Base-by-base conservation (phyloP, 37 sponge, comb jelly and placozoan species). In the Amphimedon queenslandica region DNA sequence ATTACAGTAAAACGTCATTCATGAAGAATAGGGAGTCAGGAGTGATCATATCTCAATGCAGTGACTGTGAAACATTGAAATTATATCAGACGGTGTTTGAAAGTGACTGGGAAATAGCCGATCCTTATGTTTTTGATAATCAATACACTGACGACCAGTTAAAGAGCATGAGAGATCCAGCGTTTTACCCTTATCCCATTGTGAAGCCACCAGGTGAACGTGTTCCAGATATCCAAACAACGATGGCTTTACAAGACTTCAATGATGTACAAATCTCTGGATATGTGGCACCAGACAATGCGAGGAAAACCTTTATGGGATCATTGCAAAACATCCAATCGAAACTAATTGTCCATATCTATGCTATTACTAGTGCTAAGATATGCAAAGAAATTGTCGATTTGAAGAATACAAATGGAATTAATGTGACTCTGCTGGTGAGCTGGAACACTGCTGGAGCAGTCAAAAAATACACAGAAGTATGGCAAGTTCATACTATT, bases 1-100 rank as follows among this genome's bases (percentile, higher is more conserved):
- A 92, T 85, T 92, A 79, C 77, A 87, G 86, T 40, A 36, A 84
- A 18, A 92, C 93, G 13, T 87, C 93, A 0, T 92, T 92, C 76
- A 76, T 57, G 39, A 70, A 67, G 84, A 92, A 92, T 71, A 72
- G 93, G 28, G 93, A 92, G 60, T 88, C 93, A 20, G 93, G 93
- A 25, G 88, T 92, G 40, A 73, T 92, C 21, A 3, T 92, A 31
- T 72, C 66, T 34, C 70, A 69, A 32, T 80, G 79, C 23, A 42
- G 63, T 41, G n/a, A n/a, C n/a, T 81, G 75, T 51, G 40, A 65
- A 23, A 77, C 73, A 6, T 41, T 73, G 8, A 35, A 37, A 34
- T 79, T 87, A 43, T 90, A 85, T 77, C 42, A 73, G 31, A 25
- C 39, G 0, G 93, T 87, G 55, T 92, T 92, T 72, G 84, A 83